Conservation (phyloP, 2,888 invertebrate genomes). For the Mycalesis mineus region DNA sequence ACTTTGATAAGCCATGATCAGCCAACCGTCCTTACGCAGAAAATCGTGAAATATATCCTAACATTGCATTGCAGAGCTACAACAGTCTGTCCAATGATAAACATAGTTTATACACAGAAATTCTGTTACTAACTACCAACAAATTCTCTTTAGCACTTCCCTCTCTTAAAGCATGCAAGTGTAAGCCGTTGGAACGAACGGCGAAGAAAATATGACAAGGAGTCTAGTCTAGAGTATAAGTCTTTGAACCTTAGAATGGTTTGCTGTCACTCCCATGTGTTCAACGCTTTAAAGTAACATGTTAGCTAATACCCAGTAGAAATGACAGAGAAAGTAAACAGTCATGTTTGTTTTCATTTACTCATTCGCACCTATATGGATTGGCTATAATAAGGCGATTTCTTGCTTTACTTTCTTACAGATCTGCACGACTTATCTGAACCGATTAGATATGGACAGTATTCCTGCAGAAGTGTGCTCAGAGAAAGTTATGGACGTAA, state of each 20-base stretch:
- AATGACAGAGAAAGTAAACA: conserved; percentile 3
- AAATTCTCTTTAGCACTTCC: too few species aligned
- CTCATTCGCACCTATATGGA: neutral
- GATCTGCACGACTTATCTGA: conserved; percentile 29
- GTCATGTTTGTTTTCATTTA: neutral
- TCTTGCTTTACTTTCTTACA: conserved; percentile 28
- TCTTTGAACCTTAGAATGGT: neutral
- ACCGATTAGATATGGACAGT: conserved; percentile 36
- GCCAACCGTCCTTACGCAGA: too few species aligned
- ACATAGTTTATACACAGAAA: too few species aligned
- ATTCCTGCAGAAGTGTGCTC: conserved; percentile 31
- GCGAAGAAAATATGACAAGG: too few species aligned
- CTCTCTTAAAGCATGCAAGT: too few species aligned
- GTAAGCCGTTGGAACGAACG: too few species aligned
- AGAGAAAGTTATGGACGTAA: conserved; percentile 33
- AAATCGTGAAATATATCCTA: too few species aligned
- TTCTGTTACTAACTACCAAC: too few species aligned
- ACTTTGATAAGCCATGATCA: too few species aligned
- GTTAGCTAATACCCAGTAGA: conserved; percentile 4
- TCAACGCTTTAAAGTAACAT: neutral
- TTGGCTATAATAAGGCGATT: conserved; percentile 14
- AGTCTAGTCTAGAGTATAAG: too few species aligned
- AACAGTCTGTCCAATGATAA: too few species aligned
- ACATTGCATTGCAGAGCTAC: too few species aligned
- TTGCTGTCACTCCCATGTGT: neutral